Percentiles rank a stretch among this genome's conserved stretches.
Evolutionary conservation across 92 coral and sea anemone species (phyloP).

Genomic region (Porites divaricata): DNA sequence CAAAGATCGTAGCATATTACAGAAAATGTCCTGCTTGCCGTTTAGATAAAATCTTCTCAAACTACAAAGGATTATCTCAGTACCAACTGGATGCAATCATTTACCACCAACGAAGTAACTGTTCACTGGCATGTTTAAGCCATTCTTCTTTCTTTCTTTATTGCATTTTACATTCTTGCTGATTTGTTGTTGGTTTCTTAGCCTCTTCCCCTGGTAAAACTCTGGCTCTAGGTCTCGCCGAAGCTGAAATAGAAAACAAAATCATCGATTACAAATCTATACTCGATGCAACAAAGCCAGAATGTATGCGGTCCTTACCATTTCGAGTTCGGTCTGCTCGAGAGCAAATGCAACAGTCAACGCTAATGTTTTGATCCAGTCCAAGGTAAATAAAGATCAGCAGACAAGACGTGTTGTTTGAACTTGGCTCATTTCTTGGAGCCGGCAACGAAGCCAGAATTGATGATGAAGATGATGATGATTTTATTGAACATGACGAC

Average conservation of each 20-base stretch:
- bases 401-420: too few relatives aligned
- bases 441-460: too few relatives aligned
- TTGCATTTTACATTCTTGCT: conserved; percentile 34
- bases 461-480: too few relatives aligned
- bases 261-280: background rate
- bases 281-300: too few relatives aligned
- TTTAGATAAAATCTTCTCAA: background rate
- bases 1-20: background rate
- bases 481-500: too few relatives aligned
- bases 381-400: too few relatives aligned
- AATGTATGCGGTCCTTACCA: too few relatives aligned
- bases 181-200: conserved; percentile 9
- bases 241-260: conserved; percentile 5
- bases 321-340: too few relatives aligned
- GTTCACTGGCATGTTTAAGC: background rate
- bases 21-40: background rate
- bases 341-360: too few relatives aligned
- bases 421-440: too few relatives aligned
- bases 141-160: background rate
- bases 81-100: background rate
- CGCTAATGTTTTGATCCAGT: too few relatives aligned
- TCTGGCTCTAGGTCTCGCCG: background rate
- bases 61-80: background rate
- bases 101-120: background rate
- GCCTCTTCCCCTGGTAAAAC: background rate